Base-by-base conservation (phyloP, 2,113 vertebrate species). In the Chrysochloris asiatica region DNA sequence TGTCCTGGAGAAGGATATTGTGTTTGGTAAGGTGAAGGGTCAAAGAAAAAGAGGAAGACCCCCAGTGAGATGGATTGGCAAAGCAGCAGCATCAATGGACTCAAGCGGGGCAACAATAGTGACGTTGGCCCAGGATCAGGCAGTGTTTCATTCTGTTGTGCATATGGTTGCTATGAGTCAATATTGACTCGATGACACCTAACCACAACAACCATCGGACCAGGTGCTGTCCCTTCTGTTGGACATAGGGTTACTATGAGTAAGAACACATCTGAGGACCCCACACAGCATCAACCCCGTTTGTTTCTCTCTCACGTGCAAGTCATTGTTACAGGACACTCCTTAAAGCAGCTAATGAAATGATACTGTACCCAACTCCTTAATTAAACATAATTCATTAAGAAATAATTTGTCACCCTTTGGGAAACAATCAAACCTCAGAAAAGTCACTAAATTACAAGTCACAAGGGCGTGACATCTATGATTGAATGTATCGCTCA, bases 371-470 rank as follows among this genome's bases (percentile, higher is more conserved):
- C 76, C 45, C 26, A 52, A 4, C n/a, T 86, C 75, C 43, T 90
- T 50, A 93, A n/a, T 8, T 0, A 61, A 13, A 90, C 43, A 67
- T 12, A 81, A 90, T 72, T 85, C 54, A 50, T 87, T 50, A 16
- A 80, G 67, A 41, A 6, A 86, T 76, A 77, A 88, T 33, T 8
- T 92, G 33, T 83, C 52, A 69, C 48, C 65, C 59, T 84, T 79
- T 36, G 82, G 50, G 11, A 83, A 88, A 79, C 24, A 94, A 52
- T 72, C 84, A 93, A 85, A 92, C 52, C 36, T 89, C 79, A 75
- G 3, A 28, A 48, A 19, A 72, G 76, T 90, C 67, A 28, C 13
- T 52, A 93, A 81, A 48, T 48, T 41, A 84, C 52, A 89, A 14
- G 21, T 86, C 92, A 90, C 19, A 2, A 50, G 12, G 3, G 1